phyloP scores from a whole-genome alignment of 2,113 vertebrate species.

The Phalacrocorax brasilianus region DNA sequence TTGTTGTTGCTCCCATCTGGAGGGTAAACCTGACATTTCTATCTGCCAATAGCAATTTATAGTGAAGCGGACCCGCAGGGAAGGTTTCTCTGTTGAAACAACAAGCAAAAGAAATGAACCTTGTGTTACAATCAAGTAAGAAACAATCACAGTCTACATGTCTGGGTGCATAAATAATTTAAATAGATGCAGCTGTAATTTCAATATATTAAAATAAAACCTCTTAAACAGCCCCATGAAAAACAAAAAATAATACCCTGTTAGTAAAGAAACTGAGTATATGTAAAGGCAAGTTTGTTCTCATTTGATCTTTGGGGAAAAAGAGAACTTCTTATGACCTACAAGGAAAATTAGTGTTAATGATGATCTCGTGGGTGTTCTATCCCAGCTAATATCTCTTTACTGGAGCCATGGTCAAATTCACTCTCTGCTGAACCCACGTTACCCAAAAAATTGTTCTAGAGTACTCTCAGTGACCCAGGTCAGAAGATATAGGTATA shows the following conservation, averaged over 20 bases:
- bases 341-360: not conserved
- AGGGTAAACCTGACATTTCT: conserved; percentile 54
- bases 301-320: not conserved
- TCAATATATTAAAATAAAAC: not conserved
- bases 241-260: not conserved
- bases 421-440: not conserved
- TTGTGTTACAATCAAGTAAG: not conserved
- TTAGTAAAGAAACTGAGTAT: not conserved
- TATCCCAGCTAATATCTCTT: not conserved
- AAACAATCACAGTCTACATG: not conserved
- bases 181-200: not conserved
- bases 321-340: not conserved
- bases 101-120: not conserved
- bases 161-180: conserved; percentile 25
- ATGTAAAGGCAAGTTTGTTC: not conserved
- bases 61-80: not conserved
- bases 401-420: not conserved
- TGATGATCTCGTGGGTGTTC: not conserved
- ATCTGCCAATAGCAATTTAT: conserved; percentile 46
- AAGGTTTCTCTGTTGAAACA: conserved; percentile 28
- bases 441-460: not conserved
- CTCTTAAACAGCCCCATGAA: not conserved
- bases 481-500: not conserved
- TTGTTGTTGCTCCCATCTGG: not conserved
- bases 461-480: not conserved